These are phyloP conservation scores for Cryptotis parvus DNA, from an alignment of 2,113 vertebrate genomes.

Conservation along the genomic window DNA sequence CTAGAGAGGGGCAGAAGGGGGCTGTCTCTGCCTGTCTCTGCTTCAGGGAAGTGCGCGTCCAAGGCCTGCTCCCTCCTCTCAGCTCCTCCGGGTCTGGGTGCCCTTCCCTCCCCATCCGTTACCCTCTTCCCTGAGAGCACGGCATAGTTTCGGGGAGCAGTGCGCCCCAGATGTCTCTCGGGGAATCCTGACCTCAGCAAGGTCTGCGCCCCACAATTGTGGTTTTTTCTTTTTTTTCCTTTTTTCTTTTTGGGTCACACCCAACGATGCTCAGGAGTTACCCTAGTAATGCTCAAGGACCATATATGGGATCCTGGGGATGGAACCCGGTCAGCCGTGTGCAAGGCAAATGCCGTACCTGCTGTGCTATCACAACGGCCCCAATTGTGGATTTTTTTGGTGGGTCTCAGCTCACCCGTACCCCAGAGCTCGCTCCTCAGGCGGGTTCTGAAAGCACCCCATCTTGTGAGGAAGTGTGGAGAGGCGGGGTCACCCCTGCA, in stretches of 20 bases:
- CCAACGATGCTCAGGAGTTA: too few relatives aligned
- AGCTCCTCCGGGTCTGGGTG: neutral
- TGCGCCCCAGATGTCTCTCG: neutral
- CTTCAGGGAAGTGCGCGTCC: neutral
- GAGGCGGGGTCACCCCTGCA: neutral
- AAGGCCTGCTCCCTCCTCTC: neutral
- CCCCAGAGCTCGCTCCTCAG: neutral
- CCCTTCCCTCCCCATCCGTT: accelerated
- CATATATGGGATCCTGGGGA: too few relatives aligned
- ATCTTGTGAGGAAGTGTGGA: slow-evolving; percentile 3
- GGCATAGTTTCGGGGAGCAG: neutral
- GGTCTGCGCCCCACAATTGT: too few relatives aligned
- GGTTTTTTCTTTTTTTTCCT: too few relatives aligned
- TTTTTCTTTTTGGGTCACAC: too few relatives aligned
- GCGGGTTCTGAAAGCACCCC: slow-evolving; percentile 12
- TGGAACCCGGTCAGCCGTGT: too few relatives aligned
- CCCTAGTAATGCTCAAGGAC: too few relatives aligned
- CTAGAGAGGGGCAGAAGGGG: neutral
- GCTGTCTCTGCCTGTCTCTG: neutral
- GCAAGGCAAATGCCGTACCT: too few relatives aligned
- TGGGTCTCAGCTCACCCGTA: neutral
- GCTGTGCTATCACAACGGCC: neutral
- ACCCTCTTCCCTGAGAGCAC: neutral
- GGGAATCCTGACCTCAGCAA: neutral
- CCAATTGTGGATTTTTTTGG: neutral